Percentiles rank a stretch among this genome's conserved stretches.
Evolutionary conservation across 2,888 invertebrate genomes (phyloP).

Genomic region (Penaeus monodon): DNA sequence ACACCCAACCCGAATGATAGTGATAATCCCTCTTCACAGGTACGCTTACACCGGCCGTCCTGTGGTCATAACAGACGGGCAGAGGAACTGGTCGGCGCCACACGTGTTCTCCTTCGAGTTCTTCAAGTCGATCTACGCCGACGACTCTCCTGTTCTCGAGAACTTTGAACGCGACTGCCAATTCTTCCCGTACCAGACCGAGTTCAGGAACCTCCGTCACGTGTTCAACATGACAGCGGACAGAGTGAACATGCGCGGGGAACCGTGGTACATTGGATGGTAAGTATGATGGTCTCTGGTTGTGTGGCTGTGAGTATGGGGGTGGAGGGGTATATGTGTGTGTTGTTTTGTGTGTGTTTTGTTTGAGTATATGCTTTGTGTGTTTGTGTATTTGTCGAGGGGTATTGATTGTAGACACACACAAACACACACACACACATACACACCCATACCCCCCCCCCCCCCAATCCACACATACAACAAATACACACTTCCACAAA

Average conservation of each 20-base stretch:
- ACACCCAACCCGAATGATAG: too few species aligned
- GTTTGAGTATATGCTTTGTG: not conserved
- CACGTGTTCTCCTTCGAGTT: conserved; percentile 84
- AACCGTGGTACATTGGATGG: conserved; percentile 83
- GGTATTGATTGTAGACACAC: too few species aligned
- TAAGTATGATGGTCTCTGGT: conserved; percentile 69
- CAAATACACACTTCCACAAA: too few species aligned
- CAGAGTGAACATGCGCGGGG: conserved; percentile 77
- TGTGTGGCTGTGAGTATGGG: not conserved
- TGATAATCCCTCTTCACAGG: conserved; percentile 14
- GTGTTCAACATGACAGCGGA: conserved; percentile 84
- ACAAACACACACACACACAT: too few species aligned
- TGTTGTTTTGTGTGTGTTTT: not conserved
- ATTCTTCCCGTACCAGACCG: conserved; percentile 93
- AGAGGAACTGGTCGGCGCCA: conserved; percentile 83
- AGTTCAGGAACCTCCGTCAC: conserved; percentile 82
- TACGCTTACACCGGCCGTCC: conserved; percentile 74
- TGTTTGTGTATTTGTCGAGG: not conserved
- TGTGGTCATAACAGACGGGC: conserved; percentile 87
- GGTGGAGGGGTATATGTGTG: not conserved
- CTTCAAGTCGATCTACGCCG: conserved; percentile 75
- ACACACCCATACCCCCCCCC: too few species aligned
- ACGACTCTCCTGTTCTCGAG: conserved; percentile 64
- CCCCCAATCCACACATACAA: too few species aligned
- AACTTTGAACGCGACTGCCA: conserved; percentile 84